Conservation (phyloP, 37 sponge, comb jelly and placozoan species). For the Bolinopsis microptera region DNA sequence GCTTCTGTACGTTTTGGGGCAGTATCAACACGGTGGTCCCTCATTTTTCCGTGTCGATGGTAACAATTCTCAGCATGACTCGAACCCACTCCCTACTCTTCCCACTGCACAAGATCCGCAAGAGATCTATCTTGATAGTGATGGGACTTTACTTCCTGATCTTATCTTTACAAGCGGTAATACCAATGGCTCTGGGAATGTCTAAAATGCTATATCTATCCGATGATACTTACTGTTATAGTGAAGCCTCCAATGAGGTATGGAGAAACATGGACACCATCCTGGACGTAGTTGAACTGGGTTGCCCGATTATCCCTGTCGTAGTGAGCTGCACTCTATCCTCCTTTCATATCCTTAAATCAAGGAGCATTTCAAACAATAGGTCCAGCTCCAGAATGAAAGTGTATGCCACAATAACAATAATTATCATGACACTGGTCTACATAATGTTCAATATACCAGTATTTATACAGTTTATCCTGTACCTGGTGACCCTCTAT, state of each 20-base stretch:
- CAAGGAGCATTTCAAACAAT: not conserved
- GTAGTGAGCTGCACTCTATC: not conserved
- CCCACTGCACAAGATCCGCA: not conserved
- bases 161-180: not conserved
- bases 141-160: not conserved
- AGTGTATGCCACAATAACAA: not conserved
- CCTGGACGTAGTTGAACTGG: not conserved
- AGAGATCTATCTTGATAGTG: not conserved
- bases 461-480: not conserved
- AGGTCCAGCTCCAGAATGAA: not conserved
- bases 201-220: not conserved
- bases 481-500: not conserved
- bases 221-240: not conserved
- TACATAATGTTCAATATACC: not conserved
- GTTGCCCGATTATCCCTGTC: not conserved
- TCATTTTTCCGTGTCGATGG: not conserved
- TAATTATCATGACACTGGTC: not conserved
- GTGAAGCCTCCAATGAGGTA: constrained; percentile 83
- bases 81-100: not conserved
- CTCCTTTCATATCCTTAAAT: not conserved
- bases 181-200: not conserved
- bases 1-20: not conserved
- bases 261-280: constrained; percentile 67
- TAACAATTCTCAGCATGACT: not conserved
- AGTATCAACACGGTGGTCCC: not conserved